These are phyloP conservation scores for Tanypteryx hageni DNA, from an alignment of 2,888 invertebrate species.

Conservation along the genomic window DNA sequence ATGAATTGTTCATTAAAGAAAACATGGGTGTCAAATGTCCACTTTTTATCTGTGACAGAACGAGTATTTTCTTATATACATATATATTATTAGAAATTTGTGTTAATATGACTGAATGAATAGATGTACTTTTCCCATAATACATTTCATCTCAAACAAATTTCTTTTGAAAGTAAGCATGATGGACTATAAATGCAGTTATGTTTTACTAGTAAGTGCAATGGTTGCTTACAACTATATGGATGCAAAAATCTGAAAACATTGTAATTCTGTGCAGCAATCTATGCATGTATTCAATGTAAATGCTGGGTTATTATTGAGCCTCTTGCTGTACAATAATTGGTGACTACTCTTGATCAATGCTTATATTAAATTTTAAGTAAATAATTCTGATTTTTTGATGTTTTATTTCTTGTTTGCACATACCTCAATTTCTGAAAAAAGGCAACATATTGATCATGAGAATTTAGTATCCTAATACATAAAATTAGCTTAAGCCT, in stretches of 20 bases:
- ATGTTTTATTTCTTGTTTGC: too few species aligned
- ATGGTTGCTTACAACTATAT: conserved; percentile 59
- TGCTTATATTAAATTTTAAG: conserved; percentile 63
- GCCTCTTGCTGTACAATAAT: conserved; percentile 60
- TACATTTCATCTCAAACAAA: conserved; percentile 48
- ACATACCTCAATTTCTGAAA: too few species aligned
- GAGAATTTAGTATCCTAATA: too few species aligned
- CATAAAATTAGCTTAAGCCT: too few species aligned
- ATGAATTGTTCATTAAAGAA: conserved; percentile 26
- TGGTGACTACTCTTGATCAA: conserved; percentile 56
- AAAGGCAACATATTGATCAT: too few species aligned
- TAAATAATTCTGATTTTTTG: conserved; percentile 8
- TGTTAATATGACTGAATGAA: conserved; percentile 51
- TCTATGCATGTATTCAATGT: conserved; percentile 63
- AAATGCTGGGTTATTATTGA: conserved; percentile 55
- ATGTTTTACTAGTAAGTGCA: conserved; percentile 47
- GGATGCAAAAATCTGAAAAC: conserved; percentile 55
- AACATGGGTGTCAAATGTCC: conserved; percentile 63
- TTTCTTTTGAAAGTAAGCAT: conserved; percentile 49
- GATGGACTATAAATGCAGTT: conserved; percentile 28
- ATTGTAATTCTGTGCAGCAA: conserved; percentile 63
- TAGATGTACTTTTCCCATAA: conserved; percentile 60
- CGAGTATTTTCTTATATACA: conserved; percentile 62
- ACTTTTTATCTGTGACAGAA: conserved; percentile 54
- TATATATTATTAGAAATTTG: conserved; percentile 56